Evolutionary conservation across 2,113 vertebrate genomes (phyloP).

Genomic region (Oenanthe melanoleuca): DNA sequence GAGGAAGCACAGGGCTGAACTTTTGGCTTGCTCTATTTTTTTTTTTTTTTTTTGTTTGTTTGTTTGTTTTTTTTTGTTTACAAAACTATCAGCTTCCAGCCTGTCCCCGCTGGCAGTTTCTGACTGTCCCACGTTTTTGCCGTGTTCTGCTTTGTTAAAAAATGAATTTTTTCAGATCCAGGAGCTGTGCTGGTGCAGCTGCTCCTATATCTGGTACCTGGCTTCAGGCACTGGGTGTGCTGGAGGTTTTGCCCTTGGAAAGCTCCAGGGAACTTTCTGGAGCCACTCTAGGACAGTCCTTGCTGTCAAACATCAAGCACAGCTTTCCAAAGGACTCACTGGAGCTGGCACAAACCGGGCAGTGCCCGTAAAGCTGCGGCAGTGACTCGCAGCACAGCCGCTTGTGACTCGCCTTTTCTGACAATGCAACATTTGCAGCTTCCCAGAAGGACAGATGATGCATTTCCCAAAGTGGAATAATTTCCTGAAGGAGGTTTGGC

Average conservation of each 20-base stretch:
- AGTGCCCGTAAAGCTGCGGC: neutral
- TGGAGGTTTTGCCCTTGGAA: neutral
- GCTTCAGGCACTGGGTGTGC: neutral
- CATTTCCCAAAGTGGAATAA: neutral
- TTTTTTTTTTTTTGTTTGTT: neutral
- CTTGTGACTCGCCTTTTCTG: neutral
- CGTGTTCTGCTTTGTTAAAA: neutral
- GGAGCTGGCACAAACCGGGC: neutral
- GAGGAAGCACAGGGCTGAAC: conserved; percentile 6
- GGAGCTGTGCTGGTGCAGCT: neutral
- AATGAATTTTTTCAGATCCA: neutral
- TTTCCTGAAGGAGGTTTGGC: conserved; percentile 2
- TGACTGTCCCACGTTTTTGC: neutral
- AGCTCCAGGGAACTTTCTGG: neutral
- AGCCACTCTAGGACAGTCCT: neutral
- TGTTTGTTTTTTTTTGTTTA: neutral
- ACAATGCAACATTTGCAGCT: neutral
- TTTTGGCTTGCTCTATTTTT: neutral
- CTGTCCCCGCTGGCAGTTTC: conserved; percentile 4
- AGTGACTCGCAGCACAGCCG: neutral
- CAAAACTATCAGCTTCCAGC: neutral
- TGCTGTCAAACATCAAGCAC: neutral
- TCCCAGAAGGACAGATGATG: conserved; percentile 30
- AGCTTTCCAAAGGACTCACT: neutral
- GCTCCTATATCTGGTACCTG: neutral